Evolutionary conservation across 2,797 vertebrate genomes (phyloP), one percentile per base, ranked within the genome.

Genomic region (Intellagama lesueurii): DNA sequence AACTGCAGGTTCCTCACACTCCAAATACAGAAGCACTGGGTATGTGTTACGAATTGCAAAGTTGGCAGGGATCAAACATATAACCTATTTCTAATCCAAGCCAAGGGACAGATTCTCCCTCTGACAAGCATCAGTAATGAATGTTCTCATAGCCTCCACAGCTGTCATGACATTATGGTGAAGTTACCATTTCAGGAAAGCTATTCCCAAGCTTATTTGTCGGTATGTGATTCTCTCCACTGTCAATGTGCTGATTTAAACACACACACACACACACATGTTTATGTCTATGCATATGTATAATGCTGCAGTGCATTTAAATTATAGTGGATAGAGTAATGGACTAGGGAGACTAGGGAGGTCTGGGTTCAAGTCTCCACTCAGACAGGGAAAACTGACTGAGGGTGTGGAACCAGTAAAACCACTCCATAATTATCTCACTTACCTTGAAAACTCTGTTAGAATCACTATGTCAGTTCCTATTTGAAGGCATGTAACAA

Each of bases 71-170:
- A 83, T 77, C 14, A 49, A 83, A 88, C 76, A 68, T 28, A 77
- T 83, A 14, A 77, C 44, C 60, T 77, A 72, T 26, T 81, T 32
- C 64, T 44, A 75, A 47, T 60, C 69, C n/a, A 47, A 81, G 68
- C n/a, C 35, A 87, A 72, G 22, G 30, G 47, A 81, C 68, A 72
- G 24, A 64, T 75, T 75, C 70, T 32, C 30, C 52, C 75, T 75
- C 52, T 75, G 68, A 88, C 52, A 82, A 81, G 35, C 35, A 82
- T 87, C 52, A 44, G 16, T 81, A 81, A 87, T 73, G 69, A 32
- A 66, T 81, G 40, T n/a, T 47, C 35, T 64, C 28, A 44, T 82
- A 73, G 35, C 35, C 69, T 81, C 69, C 30, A 1, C 52, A 47
- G 69, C 28, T 66, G 35, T 66, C 28, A 32, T 40, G 70, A 52